Conservation (phyloP, 2,888 invertebrate species). For the Volucella inanis region DNA sequence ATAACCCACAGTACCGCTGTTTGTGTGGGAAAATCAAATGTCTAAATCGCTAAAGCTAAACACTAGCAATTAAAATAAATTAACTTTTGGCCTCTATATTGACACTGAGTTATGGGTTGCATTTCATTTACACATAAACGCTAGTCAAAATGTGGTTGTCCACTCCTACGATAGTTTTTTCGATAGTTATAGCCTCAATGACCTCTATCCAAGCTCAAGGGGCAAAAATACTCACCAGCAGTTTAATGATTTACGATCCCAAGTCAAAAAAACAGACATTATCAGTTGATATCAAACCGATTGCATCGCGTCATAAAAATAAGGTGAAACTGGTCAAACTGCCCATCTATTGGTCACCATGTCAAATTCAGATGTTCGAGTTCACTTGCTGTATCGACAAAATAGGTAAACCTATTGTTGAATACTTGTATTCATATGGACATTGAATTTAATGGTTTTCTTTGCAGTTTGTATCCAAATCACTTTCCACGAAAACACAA, state of each 20-base stretch:
- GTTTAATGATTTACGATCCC: conserved; percentile 24
- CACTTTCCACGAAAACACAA: background rate
- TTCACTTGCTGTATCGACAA: conserved; percentile 28
- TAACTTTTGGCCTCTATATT: too few species aligned
- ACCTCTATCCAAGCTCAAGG: conserved; percentile 9
- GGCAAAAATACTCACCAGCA: background rate
- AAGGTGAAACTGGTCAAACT: background rate
- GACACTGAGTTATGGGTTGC: too few species aligned
- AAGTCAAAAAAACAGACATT: background rate
- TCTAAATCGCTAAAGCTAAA: too few species aligned
- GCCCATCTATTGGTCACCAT: conserved; percentile 30
- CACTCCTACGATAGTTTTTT: background rate
- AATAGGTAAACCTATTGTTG: background rate
- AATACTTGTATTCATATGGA: background rate
- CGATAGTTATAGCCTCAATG: background rate
- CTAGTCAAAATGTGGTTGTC: background rate
- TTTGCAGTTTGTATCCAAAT: conserved; percentile 26
- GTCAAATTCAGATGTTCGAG: background rate
- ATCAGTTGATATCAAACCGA: background rate
- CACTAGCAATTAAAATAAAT: too few species aligned
- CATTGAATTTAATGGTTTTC: background rate
- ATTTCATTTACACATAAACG: too few species aligned
- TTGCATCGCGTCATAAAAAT: too few species aligned
- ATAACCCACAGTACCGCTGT: too few species aligned
- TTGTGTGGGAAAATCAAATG: too few species aligned